Base-by-base conservation (phyloP, 2,113 vertebrate genomes). In the Ptychochromis oligacanthus region DNA sequence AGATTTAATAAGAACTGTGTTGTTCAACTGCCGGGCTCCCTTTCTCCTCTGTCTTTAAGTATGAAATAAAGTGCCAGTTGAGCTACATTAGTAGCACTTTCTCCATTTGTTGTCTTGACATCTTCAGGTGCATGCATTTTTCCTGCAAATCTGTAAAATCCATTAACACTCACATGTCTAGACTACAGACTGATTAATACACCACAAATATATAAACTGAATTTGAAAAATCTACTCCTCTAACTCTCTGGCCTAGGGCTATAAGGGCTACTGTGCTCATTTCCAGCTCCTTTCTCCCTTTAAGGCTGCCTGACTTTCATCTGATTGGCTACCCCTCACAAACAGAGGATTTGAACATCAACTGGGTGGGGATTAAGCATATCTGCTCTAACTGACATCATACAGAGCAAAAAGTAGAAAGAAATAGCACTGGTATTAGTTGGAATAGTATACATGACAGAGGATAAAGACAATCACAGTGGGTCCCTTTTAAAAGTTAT, bases 151-250 rank as follows among this genome's bases (percentile, higher is more conserved):
- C 85, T 84, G 87, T 77, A 75, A 72, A 72, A 20, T 26, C 1
- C 26, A 54, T 72, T 72, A 54, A 72, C 18, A 72, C 46, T 72
- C 18, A 72, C 18, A 70, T 55, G 87, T 92, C 85, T 88, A 88
- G 76, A 89, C 89, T 75, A 49, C 56, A 89, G 60, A 80, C 74
- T 87, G 67, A 1, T 72, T n/a, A 88, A 81, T 83, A 83, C 75
- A 81, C 79, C 61, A 36, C 75, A 80, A 74, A 83, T 87, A 77
- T 72, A 52, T 82, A 17, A 57, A 49, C 54, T 62, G 20, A 60
- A 22, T 36, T 79, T 57, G 13, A 64, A 52, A 74, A 72, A 40
- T 78, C 8, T 52, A 31, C 8, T 24, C 59, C 49, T 80, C 54
- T 65, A 79, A 43, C 74, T 54, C 52, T 56, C 9, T 10, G 7